Evolutionary conservation across 2,888 invertebrate genomes (phyloP).

Genomic region (Allacma fusca): DNA sequence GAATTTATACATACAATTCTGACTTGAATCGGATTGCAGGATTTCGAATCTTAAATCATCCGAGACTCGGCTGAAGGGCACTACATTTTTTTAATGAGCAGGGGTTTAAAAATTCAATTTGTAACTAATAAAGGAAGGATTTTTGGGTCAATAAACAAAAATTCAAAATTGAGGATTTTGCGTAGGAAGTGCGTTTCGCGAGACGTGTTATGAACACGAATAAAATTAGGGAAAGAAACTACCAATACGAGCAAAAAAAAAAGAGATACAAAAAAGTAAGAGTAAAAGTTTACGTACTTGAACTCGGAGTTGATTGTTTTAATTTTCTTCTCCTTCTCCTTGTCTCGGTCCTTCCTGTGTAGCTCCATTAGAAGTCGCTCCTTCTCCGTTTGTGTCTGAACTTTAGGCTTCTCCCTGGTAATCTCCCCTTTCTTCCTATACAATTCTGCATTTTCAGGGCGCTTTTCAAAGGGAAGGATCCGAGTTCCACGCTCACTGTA

Average conservation of each 20-base stretch:
- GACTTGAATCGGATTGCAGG: too few species aligned
- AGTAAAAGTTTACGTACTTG: background rate
- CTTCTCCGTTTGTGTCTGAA: constrained; percentile 25
- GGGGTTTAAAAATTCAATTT: too few species aligned
- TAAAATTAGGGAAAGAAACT: too few species aligned
- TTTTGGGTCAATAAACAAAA: too few species aligned
- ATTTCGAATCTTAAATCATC: too few species aligned
- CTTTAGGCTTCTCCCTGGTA: constrained; percentile 30
- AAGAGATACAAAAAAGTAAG: background rate
- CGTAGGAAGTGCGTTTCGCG: too few species aligned
- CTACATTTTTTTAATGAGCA: too few species aligned
- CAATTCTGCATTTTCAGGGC: constrained; percentile 1
- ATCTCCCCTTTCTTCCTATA: constrained; percentile 13
- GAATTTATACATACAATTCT: too few species aligned
- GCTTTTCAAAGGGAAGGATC: constrained; percentile 46
- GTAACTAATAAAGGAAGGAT: too few species aligned
- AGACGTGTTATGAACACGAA: too few species aligned
- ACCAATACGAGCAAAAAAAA: background rate
- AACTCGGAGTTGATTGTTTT: background rate
- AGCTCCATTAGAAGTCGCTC: constrained; percentile 25
- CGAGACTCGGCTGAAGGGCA: too few species aligned
- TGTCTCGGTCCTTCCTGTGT: constrained; percentile 21
- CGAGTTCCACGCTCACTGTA: constrained; percentile 35
- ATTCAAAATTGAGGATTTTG: too few species aligned
- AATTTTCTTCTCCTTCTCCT: constrained; percentile 29